Evolutionary conservation across 2,797 vertebrate species (phyloP), one percentile per base, ranked within the genome.

Genomic region (Bradypus variegatus): DNA sequence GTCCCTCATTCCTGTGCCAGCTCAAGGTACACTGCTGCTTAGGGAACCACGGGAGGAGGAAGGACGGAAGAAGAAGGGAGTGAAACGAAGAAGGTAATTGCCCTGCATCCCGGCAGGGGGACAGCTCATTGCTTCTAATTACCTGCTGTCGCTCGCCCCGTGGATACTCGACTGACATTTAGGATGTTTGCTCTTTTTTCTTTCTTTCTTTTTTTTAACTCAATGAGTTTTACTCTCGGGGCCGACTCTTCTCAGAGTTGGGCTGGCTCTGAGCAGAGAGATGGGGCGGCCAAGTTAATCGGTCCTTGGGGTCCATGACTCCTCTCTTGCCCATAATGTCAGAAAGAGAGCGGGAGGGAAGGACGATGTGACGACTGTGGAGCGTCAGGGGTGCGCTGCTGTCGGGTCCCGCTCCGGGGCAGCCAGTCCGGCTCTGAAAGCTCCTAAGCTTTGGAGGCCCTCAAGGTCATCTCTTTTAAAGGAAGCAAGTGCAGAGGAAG

Each of bases 51-150:
- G 4, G n/a, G 60, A 90, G 94, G 82, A 85, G 83, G 55, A 93
- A 65, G 65, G 82, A 95, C 96, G 48, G 87, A 88, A 92, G 79
- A 38, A 84, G 79, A 70, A 80, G 88, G 73, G 88, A 85, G 76
- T 92, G 85, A 75, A 93, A 95, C 83, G 87, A 69, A 91, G 93
- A 94, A 95, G 94, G 86, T 77, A 96, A 96, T 5, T 76, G 95
- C 70, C 78, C 33, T 83, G 86, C 73, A 87, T 92, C 96, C 94
- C 96, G 21, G 96, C 96, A 91, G 97, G 97, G 95, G 95, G 83
- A 93, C 89, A 23, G 89, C 88, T 98, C 98, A 98, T 97, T 97
- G 95, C 95, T 96, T 92, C 95, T 96, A 96, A 97, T 97, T 96
- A 97, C 85, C 95, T 94, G 94, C 92, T 85, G 64, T 88, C 95